A percentile compares a stretch with the other conserved stretches of the same genome.
Conservation (phyloP, 35 echinoderm and acorn worm species). For the Lytechinus pictus region DNA sequence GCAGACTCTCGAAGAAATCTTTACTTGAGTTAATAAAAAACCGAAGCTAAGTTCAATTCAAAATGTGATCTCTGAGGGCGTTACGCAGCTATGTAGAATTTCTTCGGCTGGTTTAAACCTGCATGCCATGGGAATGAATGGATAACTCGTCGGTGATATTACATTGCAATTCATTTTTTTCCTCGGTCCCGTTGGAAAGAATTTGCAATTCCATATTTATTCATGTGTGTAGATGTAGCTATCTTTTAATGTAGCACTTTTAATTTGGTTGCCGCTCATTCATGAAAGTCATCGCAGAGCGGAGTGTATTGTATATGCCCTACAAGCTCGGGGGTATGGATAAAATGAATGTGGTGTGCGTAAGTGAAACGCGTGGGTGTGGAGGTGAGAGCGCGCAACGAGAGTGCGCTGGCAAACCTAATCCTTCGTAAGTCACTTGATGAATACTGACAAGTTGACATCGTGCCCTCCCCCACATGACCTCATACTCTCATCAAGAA, state of each 20-base stretch:
- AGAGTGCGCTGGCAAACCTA: not conserved
- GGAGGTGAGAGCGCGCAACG: not conserved
- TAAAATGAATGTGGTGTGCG: not conserved
- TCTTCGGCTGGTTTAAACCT: no score
- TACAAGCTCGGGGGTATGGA: not conserved
- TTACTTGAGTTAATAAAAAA: no score
- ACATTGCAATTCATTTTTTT: not conserved
- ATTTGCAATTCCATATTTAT: not conserved
- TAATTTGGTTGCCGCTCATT: not conserved
- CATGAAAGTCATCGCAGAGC: not conserved
- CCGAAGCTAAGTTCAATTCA: no score
- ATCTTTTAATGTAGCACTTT: not conserved
- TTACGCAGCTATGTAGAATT: no score
- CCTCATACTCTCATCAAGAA: not conserved
- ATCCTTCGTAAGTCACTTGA: not conserved
- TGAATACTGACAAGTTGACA: not conserved
- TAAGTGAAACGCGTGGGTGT: not conserved
- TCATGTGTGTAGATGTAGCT: not conserved
- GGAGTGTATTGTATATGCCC: not conserved
- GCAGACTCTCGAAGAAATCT: no score
- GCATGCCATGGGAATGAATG: no score
- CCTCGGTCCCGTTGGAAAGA: not conserved
- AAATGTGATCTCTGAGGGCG: no score
- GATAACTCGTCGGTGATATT: no score
- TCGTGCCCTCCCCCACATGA: not conserved